Evolutionary conservation across 2,113 vertebrate genomes (phyloP).

Genomic region (Condylura cristata): DNA sequence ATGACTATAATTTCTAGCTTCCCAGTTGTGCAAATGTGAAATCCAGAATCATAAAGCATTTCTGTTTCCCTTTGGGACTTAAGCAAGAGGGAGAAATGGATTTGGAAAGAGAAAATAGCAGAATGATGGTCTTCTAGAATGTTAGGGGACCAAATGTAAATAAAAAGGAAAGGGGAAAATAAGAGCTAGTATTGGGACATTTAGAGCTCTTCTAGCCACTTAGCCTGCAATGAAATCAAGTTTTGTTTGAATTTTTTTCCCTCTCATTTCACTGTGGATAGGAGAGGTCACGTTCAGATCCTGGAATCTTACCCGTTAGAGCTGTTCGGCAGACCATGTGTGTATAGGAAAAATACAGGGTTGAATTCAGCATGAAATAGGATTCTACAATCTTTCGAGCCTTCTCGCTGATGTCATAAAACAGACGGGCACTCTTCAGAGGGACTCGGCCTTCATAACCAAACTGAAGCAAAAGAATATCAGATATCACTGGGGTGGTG

Average conservation of each 20-base stretch:
- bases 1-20: not conserved
- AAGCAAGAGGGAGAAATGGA: constrained; percentile 29
- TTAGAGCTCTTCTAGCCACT: not conserved
- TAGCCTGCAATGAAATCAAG: not conserved
- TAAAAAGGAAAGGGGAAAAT: not conserved
- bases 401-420: constrained; percentile 96
- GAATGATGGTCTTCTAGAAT: not conserved
- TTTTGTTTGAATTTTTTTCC: not conserved
- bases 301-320: constrained; percentile 89
- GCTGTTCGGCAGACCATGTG: constrained; percentile 98
- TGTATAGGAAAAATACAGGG: constrained; percentile 97
- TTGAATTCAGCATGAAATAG: constrained; percentile 96
- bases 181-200: not conserved
- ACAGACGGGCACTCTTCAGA: constrained; percentile 93
- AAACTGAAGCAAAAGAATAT: constrained; percentile 81
- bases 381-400: constrained; percentile 93
- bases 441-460: constrained; percentile 95
- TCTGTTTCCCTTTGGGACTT: not conserved
- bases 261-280: not conserved
- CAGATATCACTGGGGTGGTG: not conserved
- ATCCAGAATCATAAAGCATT: not conserved
- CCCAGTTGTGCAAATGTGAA: not conserved
- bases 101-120: constrained; percentile 19
- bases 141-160: not conserved
- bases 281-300: not conserved